Base-by-base conservation (phyloP, 2,888 invertebrate genomes). In the Cryptus viduatorius region DNA sequence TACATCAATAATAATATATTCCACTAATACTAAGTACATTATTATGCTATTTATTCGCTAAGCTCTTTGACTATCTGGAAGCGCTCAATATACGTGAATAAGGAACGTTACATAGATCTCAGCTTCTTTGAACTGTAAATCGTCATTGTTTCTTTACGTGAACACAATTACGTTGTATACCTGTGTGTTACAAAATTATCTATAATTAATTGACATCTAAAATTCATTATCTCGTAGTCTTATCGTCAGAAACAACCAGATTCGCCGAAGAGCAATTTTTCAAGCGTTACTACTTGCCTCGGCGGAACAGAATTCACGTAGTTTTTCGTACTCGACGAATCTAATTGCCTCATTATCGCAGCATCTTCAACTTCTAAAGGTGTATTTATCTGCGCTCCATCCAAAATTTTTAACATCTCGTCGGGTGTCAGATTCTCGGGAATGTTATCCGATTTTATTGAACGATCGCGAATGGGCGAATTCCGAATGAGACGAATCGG, bases 211-310 rank as follows among this genome's bases (percentile, higher is more conserved):
- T 37, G 19, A 31, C 12, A 42, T 64, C 42, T 71, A 16, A 12
- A 42, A 29, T 69, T 29, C 50, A 77, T 77, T 12, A 24, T 56
- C 67, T 46, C 1, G 19, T 16, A 56, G 37, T 56, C 68, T 31
- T 10, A 50, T 50, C 81, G 91, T 93, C 91, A 92, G 86, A 89
- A 86, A 83, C 72, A 86, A 76, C 84, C 88, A 72, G 91, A 88
- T 82, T 93, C 92, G 56, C 93, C 93, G 82, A 93, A 93, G 83
- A 93, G 89, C 86, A 93, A 88, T 84, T 89, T 92, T 88, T 93
- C 93, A 77, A 93, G 91, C 79, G 90, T 90, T 79, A 91, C 88
- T 68, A 93, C 92, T 92, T 93, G 92, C 92, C 93, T 93, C 86
- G 91, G 80, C 42, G 90, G 90, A 85, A 88, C 46, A 3, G 79